Base-by-base conservation (phyloP, 1,140 invertebrate genomes). In the Sesamia nonagrioides region DNA sequence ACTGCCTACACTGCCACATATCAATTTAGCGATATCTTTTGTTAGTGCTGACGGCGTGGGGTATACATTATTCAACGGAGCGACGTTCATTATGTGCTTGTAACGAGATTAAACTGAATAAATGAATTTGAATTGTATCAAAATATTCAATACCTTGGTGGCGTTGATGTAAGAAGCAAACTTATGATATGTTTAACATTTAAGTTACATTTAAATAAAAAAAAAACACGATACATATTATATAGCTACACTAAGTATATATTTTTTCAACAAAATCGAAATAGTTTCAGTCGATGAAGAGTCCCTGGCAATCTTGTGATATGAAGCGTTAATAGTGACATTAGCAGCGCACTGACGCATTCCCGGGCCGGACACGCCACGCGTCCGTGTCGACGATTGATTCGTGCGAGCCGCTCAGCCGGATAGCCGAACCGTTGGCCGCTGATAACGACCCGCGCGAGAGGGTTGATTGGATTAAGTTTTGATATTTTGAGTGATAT, bases 41-140 rank as follows among this genome's bases (percentile, higher is more conserved):
- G 72, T 74, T 74, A 37, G 61, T 45, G 8, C 37, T 48, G 1
- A 15, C 21, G 21, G 68, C 48, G 68, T 54, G 21, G 33, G 27
- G 54, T 60, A 45, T 77, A 37, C 27, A 77, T 77, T 66, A 77
- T 77, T 77, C 75, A 77, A 40, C 48, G 13, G 33, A 54, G 48
- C 33, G 75, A 45, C 75, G 75, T 77, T 77, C 75, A 77, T 77
- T 77, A 77, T 68, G 75, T 77, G 61, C 60, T 77, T 45, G 61
- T 77, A 68, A 71, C 75, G 45, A 77, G 45, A 50, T 77, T 68
- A 77, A 77, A 56, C 63, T 52, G 75, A 77, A 77, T 77, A 68
- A 77, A 77, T 77, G 61, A 77, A 77, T 77, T 68, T 54, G 45
- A 77, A 77, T 77, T 40, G 42, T 68, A 56, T 21, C 75, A 56